A percentile compares a stretch with the other conserved stretches of the same genome.
These are phyloP conservation scores for Mystacides longicornis DNA, from an alignment of 2,888 invertebrate species.

Conservation along the genomic window DNA sequence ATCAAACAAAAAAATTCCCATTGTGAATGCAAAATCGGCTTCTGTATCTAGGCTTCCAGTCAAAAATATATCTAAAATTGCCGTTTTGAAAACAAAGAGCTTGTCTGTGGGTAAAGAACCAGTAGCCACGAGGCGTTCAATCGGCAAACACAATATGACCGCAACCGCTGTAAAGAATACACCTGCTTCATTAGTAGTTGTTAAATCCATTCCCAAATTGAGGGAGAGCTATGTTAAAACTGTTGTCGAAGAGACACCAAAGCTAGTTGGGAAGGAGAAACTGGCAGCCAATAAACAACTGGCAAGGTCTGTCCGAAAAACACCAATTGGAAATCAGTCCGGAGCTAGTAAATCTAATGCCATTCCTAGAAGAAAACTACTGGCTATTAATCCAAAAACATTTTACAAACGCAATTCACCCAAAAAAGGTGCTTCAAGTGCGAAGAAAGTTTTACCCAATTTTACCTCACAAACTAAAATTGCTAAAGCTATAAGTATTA, in stretches of 20 bases:
- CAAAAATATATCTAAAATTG: neutral
- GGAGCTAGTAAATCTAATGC: neutral
- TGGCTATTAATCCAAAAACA: constrained; percentile 8
- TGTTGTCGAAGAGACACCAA: constrained; percentile 8
- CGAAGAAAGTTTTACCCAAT: neutral
- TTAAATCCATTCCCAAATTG: constrained; percentile 3
- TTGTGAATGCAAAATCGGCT: neutral
- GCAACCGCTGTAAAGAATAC: constrained; percentile 9
- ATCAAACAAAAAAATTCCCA: neutral
- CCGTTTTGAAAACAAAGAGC: neutral
- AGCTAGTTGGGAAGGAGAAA: neutral
- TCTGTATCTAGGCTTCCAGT: neutral
- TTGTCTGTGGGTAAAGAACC: neutral
- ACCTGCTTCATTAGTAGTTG: constrained; percentile 3
- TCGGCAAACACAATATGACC: constrained; percentile 2
- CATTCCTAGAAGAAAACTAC: constrained; percentile 2
- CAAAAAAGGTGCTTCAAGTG: neutral
- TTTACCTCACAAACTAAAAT: too few species aligned
- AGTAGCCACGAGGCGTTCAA: neutral
- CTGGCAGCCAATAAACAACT: neutral
- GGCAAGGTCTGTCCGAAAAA: constrained; percentile 3
- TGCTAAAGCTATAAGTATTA: neutral
- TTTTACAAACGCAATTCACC: constrained; percentile 7
- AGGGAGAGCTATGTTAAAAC: constrained; percentile 1
- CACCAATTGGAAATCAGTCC: too few species aligned